phyloP scores from a whole-genome alignment of 1,140 invertebrate genomes.

The Drosophila bocqueti region DNA sequence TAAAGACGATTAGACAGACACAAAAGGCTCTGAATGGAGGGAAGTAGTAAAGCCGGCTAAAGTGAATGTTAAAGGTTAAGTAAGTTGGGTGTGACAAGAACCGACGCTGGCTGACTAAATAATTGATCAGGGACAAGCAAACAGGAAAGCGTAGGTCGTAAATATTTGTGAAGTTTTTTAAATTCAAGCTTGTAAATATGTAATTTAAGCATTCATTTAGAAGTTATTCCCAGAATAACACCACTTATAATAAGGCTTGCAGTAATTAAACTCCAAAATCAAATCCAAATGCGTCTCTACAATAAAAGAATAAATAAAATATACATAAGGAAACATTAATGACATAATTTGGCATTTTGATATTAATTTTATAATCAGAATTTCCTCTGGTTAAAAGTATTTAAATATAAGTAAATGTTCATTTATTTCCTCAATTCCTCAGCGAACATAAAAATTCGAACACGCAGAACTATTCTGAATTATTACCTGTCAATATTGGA shows the following conservation, averaged over 20 bases:
- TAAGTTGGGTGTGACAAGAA: slow-evolving; percentile 26
- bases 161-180: slow-evolving; percentile 1
- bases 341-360: neutral
- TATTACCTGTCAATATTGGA: neutral
- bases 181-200: neutral
- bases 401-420: neutral
- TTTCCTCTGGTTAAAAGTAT: neutral
- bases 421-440: neutral
- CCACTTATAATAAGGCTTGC: neutral
- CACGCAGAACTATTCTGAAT: neutral
- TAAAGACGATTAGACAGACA: slow-evolving; percentile 54
- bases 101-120: slow-evolving; percentile 14
- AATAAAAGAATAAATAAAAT: neutral
- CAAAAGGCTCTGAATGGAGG: slow-evolving; percentile 29
- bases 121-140: slow-evolving; percentile 3
- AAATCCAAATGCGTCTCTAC: neutral
- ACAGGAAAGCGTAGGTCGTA: slow-evolving; percentile 5
- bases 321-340: neutral
- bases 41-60: slow-evolving; percentile 20
- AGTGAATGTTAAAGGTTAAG: slow-evolving; percentile 24
- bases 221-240: neutral
- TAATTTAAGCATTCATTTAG: neutral
- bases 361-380: neutral
- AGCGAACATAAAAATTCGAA: neutral
- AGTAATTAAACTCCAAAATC: neutral